A percentile compares a stretch with the other conserved stretches of the same genome.
phyloP scores from a whole-genome alignment of 92 coral and sea anemone species.

The Plumapathes pennacea region DNA sequence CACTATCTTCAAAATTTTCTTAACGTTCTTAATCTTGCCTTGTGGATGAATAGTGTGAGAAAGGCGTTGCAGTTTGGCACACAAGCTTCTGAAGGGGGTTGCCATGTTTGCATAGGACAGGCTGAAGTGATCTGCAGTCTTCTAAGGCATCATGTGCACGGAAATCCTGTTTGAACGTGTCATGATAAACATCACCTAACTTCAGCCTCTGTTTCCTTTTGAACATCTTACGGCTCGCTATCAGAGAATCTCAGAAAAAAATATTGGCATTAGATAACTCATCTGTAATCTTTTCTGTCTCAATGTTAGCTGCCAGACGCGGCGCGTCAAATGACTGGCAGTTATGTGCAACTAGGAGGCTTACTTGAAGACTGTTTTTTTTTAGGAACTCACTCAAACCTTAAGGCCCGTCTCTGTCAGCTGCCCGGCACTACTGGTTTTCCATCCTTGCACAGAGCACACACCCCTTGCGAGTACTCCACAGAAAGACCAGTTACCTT shows the following conservation, averaged over 20 bases:
- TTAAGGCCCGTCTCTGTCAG: slow-evolving; percentile 9
- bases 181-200: slow-evolving; percentile 5
- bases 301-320: neutral
- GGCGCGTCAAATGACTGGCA: slow-evolving; percentile 29
- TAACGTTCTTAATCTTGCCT: neutral
- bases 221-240: neutral
- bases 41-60: neutral
- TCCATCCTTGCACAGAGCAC: slow-evolving; percentile 4
- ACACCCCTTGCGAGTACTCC: slow-evolving; percentile 1
- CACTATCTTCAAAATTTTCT: too few relatives aligned
- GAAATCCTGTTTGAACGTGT: slow-evolving; percentile 4
- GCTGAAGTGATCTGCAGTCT: slow-evolving; percentile 18
- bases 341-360: slow-evolving; percentile 16
- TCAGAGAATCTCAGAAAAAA: slow-evolving; percentile 7
- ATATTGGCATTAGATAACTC: neutral
- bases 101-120: slow-evolving; percentile 3
- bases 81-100: neutral
- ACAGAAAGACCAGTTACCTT: slow-evolving; percentile 23
- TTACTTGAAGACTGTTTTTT: neutral
- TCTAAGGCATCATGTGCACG: slow-evolving; percentile 7
- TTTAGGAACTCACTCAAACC: slow-evolving; percentile 12
- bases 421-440: slow-evolving; percentile 10
- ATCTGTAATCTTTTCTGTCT: neutral
- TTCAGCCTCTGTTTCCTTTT: slow-evolving; percentile 7
- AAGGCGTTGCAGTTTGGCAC: slow-evolving; percentile 2